Evolutionary conservation across 2,797 vertebrate genomes (phyloP), one percentile per base, ranked within the genome.

Genomic region (Tenualosa ilisha): DNA sequence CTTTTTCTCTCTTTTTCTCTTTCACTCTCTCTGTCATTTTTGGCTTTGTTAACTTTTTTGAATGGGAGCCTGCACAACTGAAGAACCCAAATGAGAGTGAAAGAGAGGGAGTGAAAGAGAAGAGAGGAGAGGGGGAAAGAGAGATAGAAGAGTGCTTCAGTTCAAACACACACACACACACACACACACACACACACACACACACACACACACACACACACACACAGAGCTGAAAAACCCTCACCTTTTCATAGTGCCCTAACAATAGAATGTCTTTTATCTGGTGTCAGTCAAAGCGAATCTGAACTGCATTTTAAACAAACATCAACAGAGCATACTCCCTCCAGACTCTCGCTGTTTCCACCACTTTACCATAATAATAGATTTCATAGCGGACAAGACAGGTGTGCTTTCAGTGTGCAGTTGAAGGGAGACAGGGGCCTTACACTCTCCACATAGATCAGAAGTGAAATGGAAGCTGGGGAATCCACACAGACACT

Each of bases 241-340:
- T 40, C 68, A 75, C 68, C 68, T 75, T 40, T 75, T 75, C 37
- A 17, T 17, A 40, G 31, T 75, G 83, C 31, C 11, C 37, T 84
- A 56, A 81, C 72, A 50, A 49, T 83, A 59, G 22, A 53, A 61
- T 53, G 53, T 83, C 85, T 86, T 88, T 88, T 87, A 86, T 85
- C 86, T 84, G 22, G 63, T 85, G 87, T 84, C 88, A 85, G 68
- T 37, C 31, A 72, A 72, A 72, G 65, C 65, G 17, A 75, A 75
- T 43, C 68, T 75, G 68, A 75, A 75, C 12, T 40, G 68, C 37
- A 75, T 75, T 75, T 75, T 75, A 75, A 75, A 75, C 68, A 75
- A 75, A 75, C 68, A 75, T 40, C 68, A 75, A 75, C 68, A 75
- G 68, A 37, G 68, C 68, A 75, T 8, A 20, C 31, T 75, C 68